Conservation (phyloP, 2,797 vertebrate species). For the Lepus oiostolus region DNA sequence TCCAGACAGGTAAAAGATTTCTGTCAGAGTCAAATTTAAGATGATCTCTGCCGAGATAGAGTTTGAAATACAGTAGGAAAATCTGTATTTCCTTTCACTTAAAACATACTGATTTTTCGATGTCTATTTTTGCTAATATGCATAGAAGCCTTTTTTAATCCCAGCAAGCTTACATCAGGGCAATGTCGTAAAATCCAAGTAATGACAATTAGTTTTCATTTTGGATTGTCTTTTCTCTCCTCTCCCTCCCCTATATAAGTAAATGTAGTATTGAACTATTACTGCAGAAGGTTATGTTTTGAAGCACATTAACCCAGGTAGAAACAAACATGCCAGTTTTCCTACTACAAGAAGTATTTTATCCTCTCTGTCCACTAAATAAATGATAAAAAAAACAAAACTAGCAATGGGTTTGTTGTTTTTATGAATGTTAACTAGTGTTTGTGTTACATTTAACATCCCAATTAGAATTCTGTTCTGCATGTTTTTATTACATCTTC, state of each 20-base stretch:
- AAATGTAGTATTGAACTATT: constrained; percentile 9
- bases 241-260: background rate
- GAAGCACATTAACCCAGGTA: background rate
- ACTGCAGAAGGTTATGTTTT: constrained; percentile 25
- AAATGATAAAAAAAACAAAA: constrained; percentile 55
- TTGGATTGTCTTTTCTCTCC: constrained; percentile 7
- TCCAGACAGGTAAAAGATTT: constrained; percentile 44
- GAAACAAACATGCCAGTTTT: constrained; percentile 28
- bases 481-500: constrained; percentile 49
- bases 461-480: constrained; percentile 53
- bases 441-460: constrained; percentile 52
- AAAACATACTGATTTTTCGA: constrained; percentile 16
- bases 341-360: constrained; percentile 49
- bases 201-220: constrained; percentile 12
- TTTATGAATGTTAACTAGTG: constrained; percentile 53
- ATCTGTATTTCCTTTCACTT: constrained; percentile 16
- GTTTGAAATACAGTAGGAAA: constrained; percentile 37
- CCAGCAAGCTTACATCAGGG: background rate
- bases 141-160: constrained; percentile 12
- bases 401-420: constrained; percentile 30
- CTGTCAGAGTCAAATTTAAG: constrained; percentile 31
- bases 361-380: constrained; percentile 7
- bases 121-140: constrained; percentile 39
- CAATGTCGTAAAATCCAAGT: constrained; percentile 3
- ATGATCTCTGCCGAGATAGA: background rate